Base-by-base conservation (phyloP, 2,888 invertebrate species). In the Tetheella fluctuosa region DNA sequence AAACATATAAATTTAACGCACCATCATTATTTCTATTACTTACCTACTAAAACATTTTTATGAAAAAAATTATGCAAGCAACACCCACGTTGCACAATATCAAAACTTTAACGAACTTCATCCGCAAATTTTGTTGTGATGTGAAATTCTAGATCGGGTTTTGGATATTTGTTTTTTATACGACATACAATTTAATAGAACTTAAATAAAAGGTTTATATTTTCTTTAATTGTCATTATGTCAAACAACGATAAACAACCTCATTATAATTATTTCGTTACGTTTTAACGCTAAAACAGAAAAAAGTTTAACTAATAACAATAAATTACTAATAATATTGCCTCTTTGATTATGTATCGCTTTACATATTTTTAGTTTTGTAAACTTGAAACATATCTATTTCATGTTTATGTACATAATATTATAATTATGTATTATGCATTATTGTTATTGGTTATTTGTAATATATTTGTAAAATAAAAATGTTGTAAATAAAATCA, bases 321-420 rank as follows among this genome's bases (percentile, higher is more conserved):
- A 52, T 63, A n/a, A n/a, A n/a, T n/a, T n/a, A n/a, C n/a, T n/a
- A n/a, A 59, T 60, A 62, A 59, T 42, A 59, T 64, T 58, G 28
- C 23, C 68, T 70, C 68, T 69, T 64, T 70, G 76, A 70, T 60
- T 67, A 30, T 30, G 8, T 30, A 70, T 54, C 57, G n/a, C 52
- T 64, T 63, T 64, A 59, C 63, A 68, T 67, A 62, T 53, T 55
- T 75, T 69, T 73, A 15, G 6, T 37, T 39, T 39, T 39, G n/a
- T 76, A 84, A 84, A 82, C 86, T 80, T 86, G 79, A 88, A 86
- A 91, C 92, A 91, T 92, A 92, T 92, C 92, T 91, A 88, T 86
- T 85, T 83, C 84, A 81, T 85, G 81, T 83, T 84, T 85, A 78
- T 83, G 82, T 85, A 86, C 80, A 83, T 86, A 86, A 73, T 68